phyloP scores from a whole-genome alignment of 2,113 vertebrate genomes.

The Daboia siamensis region DNA sequence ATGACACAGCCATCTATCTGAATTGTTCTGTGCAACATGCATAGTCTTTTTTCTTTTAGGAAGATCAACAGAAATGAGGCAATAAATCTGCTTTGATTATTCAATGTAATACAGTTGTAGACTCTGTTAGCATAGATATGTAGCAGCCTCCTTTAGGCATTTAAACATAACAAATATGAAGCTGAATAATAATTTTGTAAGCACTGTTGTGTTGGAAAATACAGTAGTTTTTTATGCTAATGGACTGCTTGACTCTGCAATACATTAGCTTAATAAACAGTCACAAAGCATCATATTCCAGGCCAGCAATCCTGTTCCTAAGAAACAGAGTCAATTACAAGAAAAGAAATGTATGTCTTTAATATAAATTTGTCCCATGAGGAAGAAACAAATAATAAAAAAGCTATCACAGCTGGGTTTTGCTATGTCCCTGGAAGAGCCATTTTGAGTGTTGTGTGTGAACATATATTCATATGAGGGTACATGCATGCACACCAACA shows the following conservation, averaged over 20 bases:
- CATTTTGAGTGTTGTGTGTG: neutral
- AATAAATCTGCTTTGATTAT: constrained; percentile 10
- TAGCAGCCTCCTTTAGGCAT: neutral
- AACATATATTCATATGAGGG: neutral
- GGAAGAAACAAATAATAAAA: neutral
- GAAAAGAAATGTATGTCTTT: neutral
- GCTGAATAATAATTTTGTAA: neutral
- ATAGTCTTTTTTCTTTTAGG: constrained; percentile 1
- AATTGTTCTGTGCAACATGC: neutral
- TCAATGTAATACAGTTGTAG: neutral
- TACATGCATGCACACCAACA: neutral
- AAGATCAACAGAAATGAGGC: constrained; percentile 2
- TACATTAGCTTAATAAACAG: neutral
- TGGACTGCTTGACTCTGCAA: neutral
- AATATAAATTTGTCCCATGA: neutral
- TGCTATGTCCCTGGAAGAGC: neutral
- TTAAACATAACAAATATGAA: neutral
- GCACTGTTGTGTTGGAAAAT: neutral
- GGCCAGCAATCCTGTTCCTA: neutral
- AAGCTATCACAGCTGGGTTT: neutral
- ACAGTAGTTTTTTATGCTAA: neutral
- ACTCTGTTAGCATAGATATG: neutral
- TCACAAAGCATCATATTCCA: neutral
- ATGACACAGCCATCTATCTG: neutral
- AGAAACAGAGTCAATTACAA: neutral